Conservation (phyloP, 2,888 invertebrate genomes). For the Dryococelus australis region DNA sequence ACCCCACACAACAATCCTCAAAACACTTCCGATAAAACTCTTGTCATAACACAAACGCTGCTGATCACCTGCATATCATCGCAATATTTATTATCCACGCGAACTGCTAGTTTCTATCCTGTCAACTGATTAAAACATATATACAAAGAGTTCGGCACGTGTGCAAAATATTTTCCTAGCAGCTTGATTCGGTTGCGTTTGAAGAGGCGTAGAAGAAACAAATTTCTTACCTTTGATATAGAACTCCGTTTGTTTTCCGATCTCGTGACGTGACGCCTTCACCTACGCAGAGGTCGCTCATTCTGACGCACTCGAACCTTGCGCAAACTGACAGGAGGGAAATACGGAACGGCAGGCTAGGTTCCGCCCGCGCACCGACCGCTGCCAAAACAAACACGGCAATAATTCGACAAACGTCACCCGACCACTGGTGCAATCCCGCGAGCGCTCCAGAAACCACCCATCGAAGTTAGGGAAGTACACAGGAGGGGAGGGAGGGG, state of each 20-base stretch:
- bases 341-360: not conserved
- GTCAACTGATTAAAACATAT: too few species aligned
- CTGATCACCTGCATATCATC: too few species aligned
- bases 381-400: slow-evolving; percentile 23
- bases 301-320: not conserved
- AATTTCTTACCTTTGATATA: not conserved
- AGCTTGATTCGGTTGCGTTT: not conserved
- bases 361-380: slow-evolving; percentile 17
- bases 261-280: not conserved
- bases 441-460: slow-evolving; percentile 7
- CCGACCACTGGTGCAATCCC: slow-evolving; percentile 13
- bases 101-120: too few species aligned
- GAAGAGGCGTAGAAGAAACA: not conserved
- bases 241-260: not conserved
- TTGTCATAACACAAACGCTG: too few species aligned
- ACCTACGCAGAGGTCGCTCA: not conserved
- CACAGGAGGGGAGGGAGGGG: not conserved
- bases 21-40: too few species aligned
- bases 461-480: not conserved
- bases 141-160: too few species aligned
- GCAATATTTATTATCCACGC: too few species aligned
- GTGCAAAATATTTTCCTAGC: too few species aligned
- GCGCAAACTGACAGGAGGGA: not conserved
- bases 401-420: slow-evolving; percentile 16
- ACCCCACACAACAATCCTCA: not conserved